These are phyloP conservation scores for Eriosoma lanigerum DNA, from an alignment of 1,140 invertebrate genomes.

Conservation along the genomic window DNA sequence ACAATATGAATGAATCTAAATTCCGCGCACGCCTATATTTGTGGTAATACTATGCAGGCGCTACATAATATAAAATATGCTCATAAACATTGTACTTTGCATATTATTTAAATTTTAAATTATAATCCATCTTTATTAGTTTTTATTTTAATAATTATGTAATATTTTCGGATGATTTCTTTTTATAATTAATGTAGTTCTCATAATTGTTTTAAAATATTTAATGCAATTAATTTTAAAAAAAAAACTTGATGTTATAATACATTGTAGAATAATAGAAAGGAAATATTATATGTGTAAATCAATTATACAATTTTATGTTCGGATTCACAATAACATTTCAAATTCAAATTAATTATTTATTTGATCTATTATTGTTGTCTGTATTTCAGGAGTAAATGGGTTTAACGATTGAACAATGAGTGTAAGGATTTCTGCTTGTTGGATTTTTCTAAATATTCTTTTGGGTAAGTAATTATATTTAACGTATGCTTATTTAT, in stretches of 20 bases:
- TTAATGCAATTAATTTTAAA: neutral
- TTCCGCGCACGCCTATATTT: too few relatives aligned
- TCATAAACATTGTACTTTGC: too few relatives aligned
- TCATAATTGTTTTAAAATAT: neutral
- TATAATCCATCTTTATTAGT: too few relatives aligned
- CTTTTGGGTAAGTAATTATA: conserved; percentile 30
- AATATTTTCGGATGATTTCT: neutral
- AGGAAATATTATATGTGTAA: neutral
- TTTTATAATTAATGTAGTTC: neutral
- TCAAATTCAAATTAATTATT: neutral
- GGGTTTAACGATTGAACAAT: conserved; percentile 43
- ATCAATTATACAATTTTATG: too few relatives aligned
- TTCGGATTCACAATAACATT: too few relatives aligned
- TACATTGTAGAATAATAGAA: too few relatives aligned
- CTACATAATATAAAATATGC: too few relatives aligned
- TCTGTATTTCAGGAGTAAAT: conserved; percentile 40
- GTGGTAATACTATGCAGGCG: too few relatives aligned
- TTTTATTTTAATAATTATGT: neutral
- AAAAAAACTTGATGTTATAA: neutral
- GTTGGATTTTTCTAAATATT: conserved; percentile 34
- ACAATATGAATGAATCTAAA: too few relatives aligned
- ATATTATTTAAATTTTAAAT: too few relatives aligned
- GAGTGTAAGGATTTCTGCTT: conserved; percentile 26
- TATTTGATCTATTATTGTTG: neutral
- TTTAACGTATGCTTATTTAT: neutral